phyloP scores from a whole-genome alignment of 2,113 vertebrate genomes.

The Pseudolaguvia tuberculata region DNA sequence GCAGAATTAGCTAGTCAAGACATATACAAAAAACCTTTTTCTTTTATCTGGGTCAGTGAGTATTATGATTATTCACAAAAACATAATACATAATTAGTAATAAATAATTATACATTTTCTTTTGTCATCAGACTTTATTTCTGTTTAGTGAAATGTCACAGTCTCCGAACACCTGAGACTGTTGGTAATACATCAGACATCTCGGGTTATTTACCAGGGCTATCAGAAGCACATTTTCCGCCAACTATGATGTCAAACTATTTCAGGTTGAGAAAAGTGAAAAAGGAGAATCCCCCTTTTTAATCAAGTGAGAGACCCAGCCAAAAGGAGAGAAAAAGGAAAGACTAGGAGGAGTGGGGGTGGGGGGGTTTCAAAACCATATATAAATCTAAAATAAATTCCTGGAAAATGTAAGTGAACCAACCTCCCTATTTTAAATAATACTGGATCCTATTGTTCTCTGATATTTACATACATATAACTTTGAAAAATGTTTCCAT shows the following conservation, averaged over 20 bases:
- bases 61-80: neutral
- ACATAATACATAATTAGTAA: neutral
- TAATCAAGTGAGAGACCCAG: neutral
- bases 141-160: no score
- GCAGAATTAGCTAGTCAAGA: neutral
- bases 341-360: neutral
- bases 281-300: constrained; percentile 17
- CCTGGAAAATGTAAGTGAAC: neutral
- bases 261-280: constrained; percentile 30
- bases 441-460: neutral
- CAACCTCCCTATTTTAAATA: neutral
- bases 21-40: neutral
- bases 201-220: constrained; percentile 55
- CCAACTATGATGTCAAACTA: constrained; percentile 54
- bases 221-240: constrained; percentile 30
- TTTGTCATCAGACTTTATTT: neutral
- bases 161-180: neutral
- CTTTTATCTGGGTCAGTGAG: no score
- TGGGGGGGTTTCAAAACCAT: neutral
- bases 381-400: neutral
- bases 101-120: neutral
- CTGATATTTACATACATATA: neutral
- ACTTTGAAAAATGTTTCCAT: neutral
- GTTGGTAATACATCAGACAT: constrained; percentile 44
- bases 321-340: neutral